Percentiles rank a stretch among this genome's conserved stretches.
These are phyloP conservation scores for Pelvicachromis taeniatus DNA, from an alignment of 2,113 vertebrate genomes.

Conservation along the genomic window DNA sequence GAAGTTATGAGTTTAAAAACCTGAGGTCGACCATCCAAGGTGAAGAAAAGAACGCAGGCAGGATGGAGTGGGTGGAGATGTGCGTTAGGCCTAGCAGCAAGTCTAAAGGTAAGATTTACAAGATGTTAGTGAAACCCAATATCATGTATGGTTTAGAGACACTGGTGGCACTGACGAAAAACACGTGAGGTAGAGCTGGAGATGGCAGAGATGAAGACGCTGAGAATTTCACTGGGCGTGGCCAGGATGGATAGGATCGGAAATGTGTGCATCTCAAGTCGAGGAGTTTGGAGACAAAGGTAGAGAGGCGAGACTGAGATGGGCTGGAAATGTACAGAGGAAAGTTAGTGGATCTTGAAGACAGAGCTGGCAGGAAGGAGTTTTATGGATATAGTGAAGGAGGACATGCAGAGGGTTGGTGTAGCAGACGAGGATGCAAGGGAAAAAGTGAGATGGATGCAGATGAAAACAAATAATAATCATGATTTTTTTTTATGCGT, in stretches of 20 bases:
- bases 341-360: not conserved
- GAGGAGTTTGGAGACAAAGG: not conserved
- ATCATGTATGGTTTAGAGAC: not conserved
- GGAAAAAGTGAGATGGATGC: not conserved
- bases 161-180: not conserved
- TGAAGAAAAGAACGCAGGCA: not conserved
- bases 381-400: not conserved
- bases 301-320: not conserved
- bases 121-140: not conserved
- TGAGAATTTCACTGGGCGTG: not conserved
- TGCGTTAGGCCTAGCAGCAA: not conserved
- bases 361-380: not conserved
- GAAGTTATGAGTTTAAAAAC: not conserved
- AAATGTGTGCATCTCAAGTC: not conserved
- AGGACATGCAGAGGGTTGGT: not conserved
- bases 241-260: not conserved
- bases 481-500: not conserved
- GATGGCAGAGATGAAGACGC: not conserved
- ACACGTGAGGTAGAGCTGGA: not conserved
- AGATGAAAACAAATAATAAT: not conserved
- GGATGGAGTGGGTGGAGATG: not conserved
- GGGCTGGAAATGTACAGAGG: not conserved
- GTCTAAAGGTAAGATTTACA: not conserved
- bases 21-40: not conserved
- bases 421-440: not conserved